Conservation (phyloP, 2,797 vertebrate species). For the Manis javanica region DNA sequence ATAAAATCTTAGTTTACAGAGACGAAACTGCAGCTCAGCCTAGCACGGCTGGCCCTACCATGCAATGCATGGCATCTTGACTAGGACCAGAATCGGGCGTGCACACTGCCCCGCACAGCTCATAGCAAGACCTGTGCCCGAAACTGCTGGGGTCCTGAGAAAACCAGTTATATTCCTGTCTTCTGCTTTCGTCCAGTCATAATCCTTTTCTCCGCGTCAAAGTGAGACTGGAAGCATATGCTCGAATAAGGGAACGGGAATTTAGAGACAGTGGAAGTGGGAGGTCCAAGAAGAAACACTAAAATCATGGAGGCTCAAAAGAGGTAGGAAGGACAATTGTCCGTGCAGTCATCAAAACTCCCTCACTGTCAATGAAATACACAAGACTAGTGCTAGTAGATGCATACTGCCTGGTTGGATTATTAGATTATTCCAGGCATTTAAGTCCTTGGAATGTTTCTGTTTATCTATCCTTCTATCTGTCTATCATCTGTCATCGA, state of each 20-base stretch:
- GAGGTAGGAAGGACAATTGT: background rate
- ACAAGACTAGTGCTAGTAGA: background rate
- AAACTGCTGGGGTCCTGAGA: background rate
- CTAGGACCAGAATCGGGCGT: background rate
- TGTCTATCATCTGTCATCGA: no score
- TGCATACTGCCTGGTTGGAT: background rate
- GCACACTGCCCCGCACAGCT: background rate
- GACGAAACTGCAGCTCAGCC: background rate
- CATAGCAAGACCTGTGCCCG: background rate
- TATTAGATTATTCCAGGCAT: background rate
- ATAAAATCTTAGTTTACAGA: background rate
- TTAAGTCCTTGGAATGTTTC: background rate
- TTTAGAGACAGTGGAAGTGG: background rate
- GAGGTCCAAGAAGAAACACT: background rate
- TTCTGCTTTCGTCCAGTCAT: background rate
- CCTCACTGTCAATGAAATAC: background rate
- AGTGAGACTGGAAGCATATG: background rate
- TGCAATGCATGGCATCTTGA: no score
- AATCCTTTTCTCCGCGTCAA: background rate
- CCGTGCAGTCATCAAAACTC: background rate
- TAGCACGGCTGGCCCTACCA: background rate
- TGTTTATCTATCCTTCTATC: background rate
- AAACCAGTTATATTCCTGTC: background rate
- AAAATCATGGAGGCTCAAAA: slow-evolving; percentile 17
- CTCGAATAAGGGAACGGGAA: background rate